Base-by-base conservation (phyloP, 30 jellyfish, hydroid and myxozoan species). In the Hydractinia symbiolongicarpus region DNA sequence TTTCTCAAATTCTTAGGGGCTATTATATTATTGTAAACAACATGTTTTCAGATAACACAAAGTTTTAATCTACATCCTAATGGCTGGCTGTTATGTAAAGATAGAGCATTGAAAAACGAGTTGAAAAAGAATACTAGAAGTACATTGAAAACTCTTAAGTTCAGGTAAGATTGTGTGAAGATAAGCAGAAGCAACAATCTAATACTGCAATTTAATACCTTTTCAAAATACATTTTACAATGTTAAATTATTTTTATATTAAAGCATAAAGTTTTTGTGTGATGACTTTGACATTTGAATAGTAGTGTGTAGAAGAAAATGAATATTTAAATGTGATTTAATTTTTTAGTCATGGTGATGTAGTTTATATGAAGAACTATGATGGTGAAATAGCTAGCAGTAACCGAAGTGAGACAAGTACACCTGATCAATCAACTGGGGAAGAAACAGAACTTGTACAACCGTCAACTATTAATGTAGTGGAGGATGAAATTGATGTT, bases 401-500 rank as follows among this genome's bases (percentile, higher is more conserved):
- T 17, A 51, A 7, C 7, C n/a, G 19, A 6, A 76, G 74, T 62
- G 15, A 50, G 7, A 7, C 5, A 10, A 17, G 51, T 21, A 62
- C 60, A 8, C 53, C 66, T 11, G 68, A 44, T 15, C 50, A 58
- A 9, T 20, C 7, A 49, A 17, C 73, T 5, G 71, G 15, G 49
- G 50, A 54, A 56, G 55, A 17, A 8, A 13, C 7, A 8, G 55
- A 20, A 8, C 82, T 40, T 60, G 72, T 5, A 30, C 81, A 81
- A 53, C 53, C 66, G 10, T 19, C 87, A 16, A 79, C 56, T 8
- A 80, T 73, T 49, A 76, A 87, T 83, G 81, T 86, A 4, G 84
- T 83, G 51, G 98, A 91, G 68, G 98, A 91, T 73, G 96, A 91
- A 57, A 83, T 91, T 15, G 98, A 91, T 82, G 95, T 91, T 7